phyloP scores from a whole-genome alignment of 2,113 vertebrate species.

The Tenrec ecaudatus region DNA sequence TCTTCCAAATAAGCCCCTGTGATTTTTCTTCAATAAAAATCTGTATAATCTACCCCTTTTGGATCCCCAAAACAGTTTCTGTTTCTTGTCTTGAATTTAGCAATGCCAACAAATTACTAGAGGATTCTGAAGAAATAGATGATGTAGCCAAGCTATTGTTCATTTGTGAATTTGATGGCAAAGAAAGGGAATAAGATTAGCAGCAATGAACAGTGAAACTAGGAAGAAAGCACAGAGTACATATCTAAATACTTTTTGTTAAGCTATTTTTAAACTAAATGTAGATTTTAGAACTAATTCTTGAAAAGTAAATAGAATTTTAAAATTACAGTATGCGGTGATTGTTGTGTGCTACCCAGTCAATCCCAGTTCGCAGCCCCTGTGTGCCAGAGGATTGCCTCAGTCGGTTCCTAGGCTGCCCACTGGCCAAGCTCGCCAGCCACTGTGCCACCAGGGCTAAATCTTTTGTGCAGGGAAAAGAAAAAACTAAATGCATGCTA shows the following conservation, averaged over 20 bases:
- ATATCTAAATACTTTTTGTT: conserved; percentile 13
- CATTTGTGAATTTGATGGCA: neutral
- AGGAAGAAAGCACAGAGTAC: neutral
- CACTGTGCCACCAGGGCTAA: neutral
- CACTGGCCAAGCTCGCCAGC: neutral
- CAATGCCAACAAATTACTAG: neutral
- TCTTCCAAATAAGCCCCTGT: no score
- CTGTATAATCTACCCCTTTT: no score
- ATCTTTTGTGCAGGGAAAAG: neutral
- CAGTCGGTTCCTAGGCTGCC: neutral
- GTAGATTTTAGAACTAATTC: conserved; percentile 7
- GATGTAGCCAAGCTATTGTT: neutral
- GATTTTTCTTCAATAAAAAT: no score
- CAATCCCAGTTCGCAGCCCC: neutral
- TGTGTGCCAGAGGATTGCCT: neutral
- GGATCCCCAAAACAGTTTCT: no score
- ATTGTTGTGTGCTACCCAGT: neutral
- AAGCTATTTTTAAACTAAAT: conserved; percentile 30
- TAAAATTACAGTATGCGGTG: neutral
- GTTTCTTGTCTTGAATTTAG: no score
- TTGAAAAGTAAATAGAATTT: neutral
- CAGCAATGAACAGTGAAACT: conserved; percentile 26
- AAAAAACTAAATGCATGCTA: neutral
- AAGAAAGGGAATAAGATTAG: conserved; percentile 56
- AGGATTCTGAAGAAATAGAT: neutral